These are phyloP conservation scores for Solenopsis fugax DNA, from an alignment of 1,140 invertebrate species.

Conservation along the genomic window DNA sequence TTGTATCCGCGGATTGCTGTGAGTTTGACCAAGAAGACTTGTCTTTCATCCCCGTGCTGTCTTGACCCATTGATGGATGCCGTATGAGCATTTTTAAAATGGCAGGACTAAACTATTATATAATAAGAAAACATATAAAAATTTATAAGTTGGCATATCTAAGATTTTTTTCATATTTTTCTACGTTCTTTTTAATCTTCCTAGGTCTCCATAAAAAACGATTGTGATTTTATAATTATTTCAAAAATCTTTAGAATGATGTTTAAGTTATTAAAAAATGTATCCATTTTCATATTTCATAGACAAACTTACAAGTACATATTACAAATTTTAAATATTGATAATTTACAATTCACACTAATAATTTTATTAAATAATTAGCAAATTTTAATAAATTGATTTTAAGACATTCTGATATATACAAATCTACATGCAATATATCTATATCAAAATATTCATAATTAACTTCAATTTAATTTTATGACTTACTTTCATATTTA, in stretches of 20 bases:
- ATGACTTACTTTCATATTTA: not conserved
- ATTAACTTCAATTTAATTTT: constrained; percentile 2
- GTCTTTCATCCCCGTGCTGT: not conserved
- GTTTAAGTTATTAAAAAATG: not conserved
- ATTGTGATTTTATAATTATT: not conserved
- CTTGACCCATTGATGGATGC: not conserved
- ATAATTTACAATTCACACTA: no score
- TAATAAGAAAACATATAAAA: not conserved
- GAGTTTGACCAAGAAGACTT: not conserved
- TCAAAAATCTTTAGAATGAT: not conserved
- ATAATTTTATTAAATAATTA: constrained; percentile 1
- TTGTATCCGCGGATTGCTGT: not conserved
- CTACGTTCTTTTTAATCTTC: not conserved
- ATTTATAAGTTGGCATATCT: not conserved
- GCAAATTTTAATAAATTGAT: not conserved
- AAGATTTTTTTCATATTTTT: not conserved
- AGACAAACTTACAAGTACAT: no score
- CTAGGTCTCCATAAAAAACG: not conserved
- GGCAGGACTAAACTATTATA: not conserved
- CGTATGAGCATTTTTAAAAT: not conserved
- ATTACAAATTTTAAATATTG: no score
- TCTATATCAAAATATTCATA: not conserved
- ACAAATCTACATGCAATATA: not conserved
- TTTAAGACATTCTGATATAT: not conserved
- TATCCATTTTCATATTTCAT: no score